Evolutionary conservation across 2,113 vertebrate species (phyloP), one percentile per base, ranked within the genome.

Genomic region (Gobiocypris rarus): DNA sequence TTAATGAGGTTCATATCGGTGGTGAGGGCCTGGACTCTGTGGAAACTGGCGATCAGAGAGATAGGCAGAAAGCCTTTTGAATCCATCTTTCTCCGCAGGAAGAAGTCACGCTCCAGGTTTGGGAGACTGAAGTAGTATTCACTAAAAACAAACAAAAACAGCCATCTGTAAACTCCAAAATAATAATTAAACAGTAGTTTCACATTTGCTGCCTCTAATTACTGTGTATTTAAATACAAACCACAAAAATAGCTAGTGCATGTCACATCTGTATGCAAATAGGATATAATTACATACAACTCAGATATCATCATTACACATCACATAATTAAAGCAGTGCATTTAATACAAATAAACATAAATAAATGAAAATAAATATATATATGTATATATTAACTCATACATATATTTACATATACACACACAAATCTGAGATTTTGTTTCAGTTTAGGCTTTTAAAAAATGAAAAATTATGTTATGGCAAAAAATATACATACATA

Each of bases 71-170:
- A 99, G 69, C 97, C 98, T 11, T 97, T 93, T 0, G 91, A 83
- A 74, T 99, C 98, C 98, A 99, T 99, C 89, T 98, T 99, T 61
- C 97, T 95, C 84, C 98, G 93, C 86, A 99, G 93, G 93, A 98
- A 99, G 88, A 99, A 99, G 87, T 99, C 98, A 41, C 96, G 92
- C 89, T 99, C 97, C 93, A 99, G 90, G 86, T 99, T 99, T 92
- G 97, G 97, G 86, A 94, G 93, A 91, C 98, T 99, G 93, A 99
- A 99, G 94, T 99, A 99, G 91, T 99, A 99, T 86, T 99, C 98
- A 2, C 97, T 99, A 87, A 26, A 92, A 65, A 34, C 50, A 79
- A 38, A n/a, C 38, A 58, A 80, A 41, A 52, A 59, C n/a, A 31
- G 38, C 34, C 19, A 45, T 43, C 50, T 61, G 38, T 43, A 79